phyloP scores from a whole-genome alignment of 1,140 invertebrate genomes.

The Zaprionus vittiger region DNA sequence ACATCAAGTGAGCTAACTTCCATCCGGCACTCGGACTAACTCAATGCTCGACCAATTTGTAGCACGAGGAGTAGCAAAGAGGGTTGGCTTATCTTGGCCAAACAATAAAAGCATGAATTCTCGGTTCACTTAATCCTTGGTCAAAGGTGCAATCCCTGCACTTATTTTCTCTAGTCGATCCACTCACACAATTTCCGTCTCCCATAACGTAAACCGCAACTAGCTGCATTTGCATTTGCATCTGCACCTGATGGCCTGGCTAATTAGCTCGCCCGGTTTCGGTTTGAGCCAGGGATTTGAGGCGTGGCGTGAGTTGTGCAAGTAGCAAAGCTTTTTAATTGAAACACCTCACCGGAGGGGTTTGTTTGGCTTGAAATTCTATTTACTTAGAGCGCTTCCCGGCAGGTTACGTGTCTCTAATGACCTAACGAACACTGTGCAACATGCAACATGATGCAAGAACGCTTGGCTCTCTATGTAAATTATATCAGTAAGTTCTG shows the following conservation, averaged over 20 bases:
- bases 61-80: neutral
- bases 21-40: neutral
- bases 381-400: slow-evolving; percentile 3
- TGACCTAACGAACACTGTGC: slow-evolving; percentile 10
- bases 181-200: slow-evolving; percentile 33
- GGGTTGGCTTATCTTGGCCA: slow-evolving; percentile 18
- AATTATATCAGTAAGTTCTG: neutral
- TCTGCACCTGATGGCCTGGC: slow-evolving; percentile 5
- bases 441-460: slow-evolving; percentile 5
- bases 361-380: slow-evolving; percentile 12
- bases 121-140: neutral
- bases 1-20: slow-evolving; percentile 23
- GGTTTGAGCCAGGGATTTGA: neutral
- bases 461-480: neutral
- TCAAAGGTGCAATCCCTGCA: slow-evolving; percentile 12
- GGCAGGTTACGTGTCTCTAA: neutral
- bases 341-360: slow-evolving; percentile 31
- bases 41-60: slow-evolving; percentile 21
- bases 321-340: slow-evolving; percentile 30
- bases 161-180: slow-evolving; percentile 2
- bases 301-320: neutral
- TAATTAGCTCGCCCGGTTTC: slow-evolving; percentile 18
- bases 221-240: slow-evolving; percentile 27
- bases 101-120: slow-evolving; percentile 31
- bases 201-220: slow-evolving; percentile 34